These are phyloP conservation scores for Pachyramphus minor DNA, from an alignment of 2,113 vertebrate species.

Conservation along the genomic window DNA sequence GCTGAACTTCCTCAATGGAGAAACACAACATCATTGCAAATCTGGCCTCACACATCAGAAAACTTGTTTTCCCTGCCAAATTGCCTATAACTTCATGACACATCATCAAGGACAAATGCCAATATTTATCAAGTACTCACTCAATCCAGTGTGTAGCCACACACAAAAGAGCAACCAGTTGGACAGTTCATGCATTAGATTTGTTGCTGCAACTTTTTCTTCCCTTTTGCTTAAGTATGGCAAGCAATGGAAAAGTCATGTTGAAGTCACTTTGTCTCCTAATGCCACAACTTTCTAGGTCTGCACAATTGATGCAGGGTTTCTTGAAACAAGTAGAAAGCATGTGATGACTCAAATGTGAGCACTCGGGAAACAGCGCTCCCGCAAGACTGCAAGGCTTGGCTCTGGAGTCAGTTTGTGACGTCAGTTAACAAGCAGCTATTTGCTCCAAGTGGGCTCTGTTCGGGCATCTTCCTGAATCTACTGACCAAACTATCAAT, in stretches of 20 bases:
- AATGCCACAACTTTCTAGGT: background rate
- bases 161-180: background rate
- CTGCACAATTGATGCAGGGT: background rate
- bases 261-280: constrained; percentile 15
- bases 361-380: background rate
- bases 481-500: background rate
- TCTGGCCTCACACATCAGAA: background rate
- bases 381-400: background rate
- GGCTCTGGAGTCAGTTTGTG: background rate
- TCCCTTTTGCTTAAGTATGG: background rate
- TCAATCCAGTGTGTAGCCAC: background rate
- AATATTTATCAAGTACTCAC: background rate
- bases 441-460: background rate
- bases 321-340: background rate
- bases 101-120: constrained; percentile 15
- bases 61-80: background rate
- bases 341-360: background rate
- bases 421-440: background rate
- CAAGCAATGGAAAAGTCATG: background rate
- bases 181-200: background rate
- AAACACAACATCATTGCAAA: background rate
- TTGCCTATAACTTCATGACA: background rate
- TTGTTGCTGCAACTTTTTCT: background rate
- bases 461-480: background rate
- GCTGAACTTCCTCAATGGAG: background rate